phyloP scores from a whole-genome alignment of 2,797 vertebrate species.

The Staurois parvus region DNA sequence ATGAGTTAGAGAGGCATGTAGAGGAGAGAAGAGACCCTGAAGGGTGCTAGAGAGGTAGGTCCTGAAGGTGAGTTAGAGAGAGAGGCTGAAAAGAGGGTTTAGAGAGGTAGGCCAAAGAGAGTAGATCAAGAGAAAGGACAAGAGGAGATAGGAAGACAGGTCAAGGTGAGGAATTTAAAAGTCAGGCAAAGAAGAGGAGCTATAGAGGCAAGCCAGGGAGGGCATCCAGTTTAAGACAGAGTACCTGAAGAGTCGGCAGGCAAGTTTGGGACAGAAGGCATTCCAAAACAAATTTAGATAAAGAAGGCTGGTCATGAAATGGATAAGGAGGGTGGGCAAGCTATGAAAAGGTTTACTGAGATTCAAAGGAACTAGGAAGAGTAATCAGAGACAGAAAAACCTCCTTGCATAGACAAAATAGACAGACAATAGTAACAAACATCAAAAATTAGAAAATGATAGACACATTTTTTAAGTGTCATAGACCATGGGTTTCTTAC shows the following conservation, averaged over 20 bases:
- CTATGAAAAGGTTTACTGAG: not conserved
- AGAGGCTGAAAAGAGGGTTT: not conserved
- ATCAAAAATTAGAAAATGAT: slow-evolving; percentile 1
- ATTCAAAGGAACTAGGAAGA: not conserved
- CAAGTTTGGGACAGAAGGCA: not conserved
- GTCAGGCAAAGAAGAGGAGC: not conserved
- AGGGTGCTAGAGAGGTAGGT: too few relatives aligned
- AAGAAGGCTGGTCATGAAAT: not conserved
- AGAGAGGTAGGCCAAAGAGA: not conserved
- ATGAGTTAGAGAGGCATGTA: not conserved
- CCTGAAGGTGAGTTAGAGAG: not conserved
- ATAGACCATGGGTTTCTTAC: not conserved
- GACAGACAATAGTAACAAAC: slow-evolving; percentile 2
- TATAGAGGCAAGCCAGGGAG: not conserved
- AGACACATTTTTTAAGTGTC: not conserved
- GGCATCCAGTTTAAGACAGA: not conserved
- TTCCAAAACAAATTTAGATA: not conserved
- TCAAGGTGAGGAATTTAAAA: not conserved
- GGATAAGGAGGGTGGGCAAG: not conserved
- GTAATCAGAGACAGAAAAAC: not conserved
- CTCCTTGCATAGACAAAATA: slow-evolving; percentile 26
- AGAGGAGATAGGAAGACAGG: too few relatives aligned
- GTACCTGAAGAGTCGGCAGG: not conserved
- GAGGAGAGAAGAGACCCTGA: not conserved
- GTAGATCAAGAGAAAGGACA: not conserved